Percentiles rank a stretch among this genome's conserved stretches.
phyloP scores from a whole-genome alignment of 64 coral and sea anemone genomes.

The Montipora efflorescens region DNA sequence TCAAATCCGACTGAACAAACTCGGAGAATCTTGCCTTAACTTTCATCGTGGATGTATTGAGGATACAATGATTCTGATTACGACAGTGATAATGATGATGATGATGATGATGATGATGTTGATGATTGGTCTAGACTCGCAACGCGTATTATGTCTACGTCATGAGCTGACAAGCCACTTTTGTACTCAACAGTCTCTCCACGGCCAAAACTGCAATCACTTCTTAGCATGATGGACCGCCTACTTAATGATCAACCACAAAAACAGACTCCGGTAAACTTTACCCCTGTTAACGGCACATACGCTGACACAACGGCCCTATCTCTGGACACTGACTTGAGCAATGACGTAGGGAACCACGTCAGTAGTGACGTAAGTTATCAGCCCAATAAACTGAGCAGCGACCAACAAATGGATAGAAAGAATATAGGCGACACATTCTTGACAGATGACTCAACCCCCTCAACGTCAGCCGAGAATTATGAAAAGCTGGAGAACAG shows the following conservation, averaged over 20 bases:
- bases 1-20: too few species aligned
- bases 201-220: constrained; percentile 7
- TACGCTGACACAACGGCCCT: not conserved
- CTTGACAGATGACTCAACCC: not conserved
- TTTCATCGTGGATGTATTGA: not conserved
- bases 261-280: not conserved
- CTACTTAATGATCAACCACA: constrained; percentile 3
- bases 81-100: too few species aligned
- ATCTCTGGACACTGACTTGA: not conserved
- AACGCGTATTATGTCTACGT: not conserved
- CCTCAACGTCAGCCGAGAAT: not conserved
- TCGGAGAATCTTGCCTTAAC: too few species aligned
- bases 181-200: not conserved
- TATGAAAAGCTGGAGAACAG: not conserved
- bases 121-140: too few species aligned
- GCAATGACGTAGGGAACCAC: not conserved
- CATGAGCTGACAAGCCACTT: not conserved
- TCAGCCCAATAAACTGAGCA: not conserved
- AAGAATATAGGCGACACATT: constrained; percentile 6
- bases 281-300: not conserved
- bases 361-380: not conserved
- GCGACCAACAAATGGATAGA: not conserved
- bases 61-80: too few species aligned
- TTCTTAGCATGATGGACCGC: constrained; percentile 16
- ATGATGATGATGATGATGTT: too few species aligned